Conservation (phyloP, 2,888 invertebrate genomes). For the Agrochola lota region DNA sequence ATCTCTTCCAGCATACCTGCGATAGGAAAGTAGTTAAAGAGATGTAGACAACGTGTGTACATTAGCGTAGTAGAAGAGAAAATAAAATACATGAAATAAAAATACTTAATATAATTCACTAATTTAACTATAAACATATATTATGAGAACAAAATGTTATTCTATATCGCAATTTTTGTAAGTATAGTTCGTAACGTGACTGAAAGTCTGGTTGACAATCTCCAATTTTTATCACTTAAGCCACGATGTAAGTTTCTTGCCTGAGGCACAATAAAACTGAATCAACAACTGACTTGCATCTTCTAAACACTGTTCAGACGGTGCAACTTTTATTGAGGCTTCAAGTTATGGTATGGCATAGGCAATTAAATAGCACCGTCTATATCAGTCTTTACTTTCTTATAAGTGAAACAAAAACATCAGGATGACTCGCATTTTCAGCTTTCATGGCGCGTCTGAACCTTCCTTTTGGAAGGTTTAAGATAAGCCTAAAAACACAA, state of each 20-base stretch:
- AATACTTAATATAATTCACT: too few relatives aligned
- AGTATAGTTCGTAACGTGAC: not conserved
- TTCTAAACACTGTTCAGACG: not conserved
- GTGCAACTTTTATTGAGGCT: not conserved
- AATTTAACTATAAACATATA: too few relatives aligned
- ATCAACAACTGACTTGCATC: not conserved
- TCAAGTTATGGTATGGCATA: too few relatives aligned
- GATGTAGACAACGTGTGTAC: too few relatives aligned
- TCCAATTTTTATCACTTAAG: not conserved
- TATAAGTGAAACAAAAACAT: not conserved
- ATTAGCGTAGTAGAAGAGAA: too few relatives aligned
- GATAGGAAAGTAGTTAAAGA: too few relatives aligned
- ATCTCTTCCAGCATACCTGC: too few relatives aligned
- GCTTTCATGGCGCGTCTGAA: not conserved
- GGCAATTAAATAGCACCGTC: not conserved
- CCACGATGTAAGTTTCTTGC: not conserved
- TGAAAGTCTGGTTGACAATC: not conserved
- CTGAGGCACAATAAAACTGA: not conserved
- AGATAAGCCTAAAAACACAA: not conserved
- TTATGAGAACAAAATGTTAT: not conserved
- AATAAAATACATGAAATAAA: too few relatives aligned
- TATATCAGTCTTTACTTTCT: not conserved
- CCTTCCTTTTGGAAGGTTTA: not conserved
- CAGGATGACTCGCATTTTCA: not conserved
- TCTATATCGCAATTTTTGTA: not conserved